Base-by-base conservation (phyloP, 2,888 invertebrate species). In the Polia nebulosa region DNA sequence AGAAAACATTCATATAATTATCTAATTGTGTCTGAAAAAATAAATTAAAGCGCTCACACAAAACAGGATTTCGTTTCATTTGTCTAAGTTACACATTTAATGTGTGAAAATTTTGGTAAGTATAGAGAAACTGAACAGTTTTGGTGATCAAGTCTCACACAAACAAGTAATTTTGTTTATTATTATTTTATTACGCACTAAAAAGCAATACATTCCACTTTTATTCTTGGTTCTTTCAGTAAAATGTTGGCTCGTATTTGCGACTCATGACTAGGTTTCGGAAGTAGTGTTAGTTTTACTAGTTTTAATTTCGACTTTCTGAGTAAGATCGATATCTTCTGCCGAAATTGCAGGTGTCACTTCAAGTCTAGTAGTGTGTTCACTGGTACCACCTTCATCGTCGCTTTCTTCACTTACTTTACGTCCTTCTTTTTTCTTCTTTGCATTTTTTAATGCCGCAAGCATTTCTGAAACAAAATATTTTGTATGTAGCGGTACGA, bases 391-490 rank as follows among this genome's bases (percentile, higher is more conserved):
- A 27, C 39, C 57, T 41, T 27, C 68, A 6, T 77, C 70, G 11
- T 41, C 36, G 11, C 11, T 34, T 17, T 44, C 55, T 13, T 59
- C 52, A 6, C 27, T n/a, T 44, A 13, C 34, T 27, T 34, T 39
- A 22, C 2, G 6, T 45, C 2, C 83, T 17, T 89, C 86, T 73
- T 89, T 91, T 17, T 87, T 88, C 79, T 93, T 92, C 80, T 93
- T 94, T 15, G 93, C 92, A 64, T 91, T 90, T 76, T 92, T 93
- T 56, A 94, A 76, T 22, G 93, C 92, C 34, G 78, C 76, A 59
- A 94, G 77, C 93, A 94, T 94, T 88, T 94, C 94, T 94, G 84
- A 9, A 88, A 84, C 29, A 65, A 60, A 47, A 60, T 11, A 41
- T 5, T 59, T 36, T 27, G 1, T 13, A 34, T 41, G 3, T 11